Percentiles rank a stretch among this genome's conserved stretches.
phyloP scores from a whole-genome alignment of 53 echinoderm and acorn worm genomes.

The Antedon mediterranea region DNA sequence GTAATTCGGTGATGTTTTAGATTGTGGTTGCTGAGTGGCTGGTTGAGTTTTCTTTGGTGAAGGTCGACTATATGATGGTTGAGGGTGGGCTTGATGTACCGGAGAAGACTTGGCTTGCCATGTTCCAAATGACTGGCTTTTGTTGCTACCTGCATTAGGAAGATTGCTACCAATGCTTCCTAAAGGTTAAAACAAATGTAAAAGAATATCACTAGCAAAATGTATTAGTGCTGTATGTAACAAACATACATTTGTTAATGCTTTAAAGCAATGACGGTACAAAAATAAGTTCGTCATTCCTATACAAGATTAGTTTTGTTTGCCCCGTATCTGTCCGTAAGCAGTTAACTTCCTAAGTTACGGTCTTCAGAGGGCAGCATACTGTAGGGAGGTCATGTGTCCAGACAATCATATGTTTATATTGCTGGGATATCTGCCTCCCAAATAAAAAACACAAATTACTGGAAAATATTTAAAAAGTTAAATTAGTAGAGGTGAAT shows the following conservation, averaged over 20 bases:
- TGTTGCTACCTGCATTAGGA: background rate
- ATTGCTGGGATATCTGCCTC: background rate
- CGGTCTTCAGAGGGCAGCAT: background rate
- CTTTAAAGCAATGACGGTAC: no score
- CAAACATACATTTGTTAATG: no score
- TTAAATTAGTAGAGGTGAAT: no score
- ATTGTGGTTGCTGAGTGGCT: slow-evolving; percentile 6
- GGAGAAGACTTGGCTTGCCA: slow-evolving; percentile 26
- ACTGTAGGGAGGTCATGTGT: background rate
- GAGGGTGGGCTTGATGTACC: slow-evolving; percentile 2
- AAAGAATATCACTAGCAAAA: no score
- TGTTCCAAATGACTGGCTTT: slow-evolving; percentile 18
- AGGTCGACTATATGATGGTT: slow-evolving; percentile 20
- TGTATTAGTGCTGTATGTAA: no score
- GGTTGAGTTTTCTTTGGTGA: slow-evolving; percentile 16
- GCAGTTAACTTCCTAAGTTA: background rate
- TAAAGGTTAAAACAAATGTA: background rate
- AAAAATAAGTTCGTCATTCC: no score
- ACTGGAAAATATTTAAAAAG: no score
- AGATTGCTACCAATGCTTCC: slow-evolving; percentile 19
- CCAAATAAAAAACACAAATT: background rate
- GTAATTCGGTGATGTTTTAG: slow-evolving; percentile 61
- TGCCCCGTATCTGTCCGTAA: background rate
- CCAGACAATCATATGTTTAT: background rate
- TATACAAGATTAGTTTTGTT: background rate